Evolutionary conservation across 1,140 invertebrate species (phyloP).

Genomic region (Acyrthosiphon pisum): DNA sequence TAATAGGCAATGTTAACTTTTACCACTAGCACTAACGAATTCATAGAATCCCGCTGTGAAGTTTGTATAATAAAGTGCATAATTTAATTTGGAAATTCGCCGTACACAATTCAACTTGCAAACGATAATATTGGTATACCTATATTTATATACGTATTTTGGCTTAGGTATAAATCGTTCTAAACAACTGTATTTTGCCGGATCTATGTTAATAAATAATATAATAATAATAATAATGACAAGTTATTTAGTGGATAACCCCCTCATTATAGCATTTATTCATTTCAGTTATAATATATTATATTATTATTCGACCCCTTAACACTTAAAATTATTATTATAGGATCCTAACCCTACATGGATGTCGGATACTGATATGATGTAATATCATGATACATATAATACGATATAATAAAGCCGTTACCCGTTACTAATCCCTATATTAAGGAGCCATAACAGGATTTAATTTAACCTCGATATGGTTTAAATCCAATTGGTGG

Average conservation of each 20-base stretch:
- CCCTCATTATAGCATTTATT: neutral
- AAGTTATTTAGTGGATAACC: neutral
- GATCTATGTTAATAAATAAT: neutral
- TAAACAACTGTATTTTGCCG: neutral
- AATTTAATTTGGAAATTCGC: neutral
- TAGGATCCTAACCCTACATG: neutral
- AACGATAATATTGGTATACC: neutral
- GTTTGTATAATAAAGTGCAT: neutral
- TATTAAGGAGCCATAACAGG: conserved; percentile 23
- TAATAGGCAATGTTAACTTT: neutral
- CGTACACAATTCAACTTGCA: neutral
- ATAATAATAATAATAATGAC: neutral
- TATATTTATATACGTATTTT: neutral
- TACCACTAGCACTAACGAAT: neutral
- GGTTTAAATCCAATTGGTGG: conserved; percentile 42
- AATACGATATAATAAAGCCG: too few relatives aligned
- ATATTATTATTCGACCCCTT: neutral
- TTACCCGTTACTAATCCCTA: neutral
- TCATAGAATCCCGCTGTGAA: neutral
- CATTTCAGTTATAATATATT: neutral
- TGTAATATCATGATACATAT: too few relatives aligned
- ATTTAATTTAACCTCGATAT: conserved; percentile 48
- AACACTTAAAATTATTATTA: neutral
- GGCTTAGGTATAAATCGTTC: neutral
- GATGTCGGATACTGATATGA: neutral